These are phyloP conservation scores for Seira musarum DNA, from an alignment of 2,888 invertebrate genomes.

Conservation along the genomic window DNA sequence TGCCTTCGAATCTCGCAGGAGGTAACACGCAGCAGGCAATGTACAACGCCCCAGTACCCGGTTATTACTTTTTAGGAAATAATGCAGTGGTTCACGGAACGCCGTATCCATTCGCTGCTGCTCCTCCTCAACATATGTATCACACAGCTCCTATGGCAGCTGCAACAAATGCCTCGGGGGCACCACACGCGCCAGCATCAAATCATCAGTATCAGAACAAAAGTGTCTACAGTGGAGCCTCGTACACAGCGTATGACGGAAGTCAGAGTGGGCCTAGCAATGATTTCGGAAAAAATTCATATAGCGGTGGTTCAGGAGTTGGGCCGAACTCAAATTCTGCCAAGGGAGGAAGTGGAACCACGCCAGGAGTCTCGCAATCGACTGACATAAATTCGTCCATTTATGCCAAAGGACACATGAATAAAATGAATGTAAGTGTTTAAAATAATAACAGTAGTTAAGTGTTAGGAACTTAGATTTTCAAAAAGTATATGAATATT, in stretches of 20 bases:
- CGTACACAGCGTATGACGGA: slow-evolving; percentile 63
- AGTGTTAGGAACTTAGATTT: no score
- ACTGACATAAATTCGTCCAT: slow-evolving; percentile 86
- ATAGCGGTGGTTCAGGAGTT: slow-evolving; percentile 65
- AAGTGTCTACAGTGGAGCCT: slow-evolving; percentile 62
- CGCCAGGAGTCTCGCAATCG: slow-evolving; percentile 73
- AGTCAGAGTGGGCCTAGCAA: slow-evolving; percentile 64
- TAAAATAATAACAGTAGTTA: no score
- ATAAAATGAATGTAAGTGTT: slow-evolving; percentile 86
- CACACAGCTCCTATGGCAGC: slow-evolving; percentile 66
- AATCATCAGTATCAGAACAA: slow-evolving; percentile 69
- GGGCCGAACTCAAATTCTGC: slow-evolving; percentile 66
- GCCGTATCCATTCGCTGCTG: slow-evolving; percentile 58
- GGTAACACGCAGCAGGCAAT: slow-evolving; percentile 66
- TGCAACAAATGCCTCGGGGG: slow-evolving; percentile 66
- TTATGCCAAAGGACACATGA: slow-evolving; percentile 92
- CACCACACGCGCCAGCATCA: slow-evolving; percentile 64
- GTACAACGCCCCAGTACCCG: slow-evolving; percentile 67
- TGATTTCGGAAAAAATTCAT: slow-evolving; percentile 67
- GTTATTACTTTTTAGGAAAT: slow-evolving; percentile 68
- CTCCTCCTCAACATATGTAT: slow-evolving; percentile 68
- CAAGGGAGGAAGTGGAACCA: slow-evolving; percentile 71
- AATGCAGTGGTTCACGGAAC: slow-evolving; percentile 64
- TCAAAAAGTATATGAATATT: no score
- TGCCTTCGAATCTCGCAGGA: slow-evolving; percentile 70